Percentiles rank a stretch among this genome's conserved stretches.
Evolutionary conservation across 2,888 invertebrate species (phyloP).

Genomic region (Ennomos quercinarius): DNA sequence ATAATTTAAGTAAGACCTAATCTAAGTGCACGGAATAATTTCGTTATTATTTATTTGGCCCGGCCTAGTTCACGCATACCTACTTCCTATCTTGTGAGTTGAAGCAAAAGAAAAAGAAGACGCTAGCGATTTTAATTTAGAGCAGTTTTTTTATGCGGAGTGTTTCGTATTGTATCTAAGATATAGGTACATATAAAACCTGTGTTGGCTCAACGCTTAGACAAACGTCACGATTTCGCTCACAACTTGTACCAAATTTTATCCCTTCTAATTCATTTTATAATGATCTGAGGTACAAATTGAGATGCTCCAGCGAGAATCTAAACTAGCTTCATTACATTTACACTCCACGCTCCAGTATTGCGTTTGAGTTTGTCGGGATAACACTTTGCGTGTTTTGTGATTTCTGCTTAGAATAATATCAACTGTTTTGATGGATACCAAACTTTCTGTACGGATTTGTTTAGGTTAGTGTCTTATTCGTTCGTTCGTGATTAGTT

Average conservation of each 20-base stretch:
- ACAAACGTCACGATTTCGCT: neutral
- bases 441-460: slow-evolving; percentile 12
- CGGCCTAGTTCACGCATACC: too few species aligned
- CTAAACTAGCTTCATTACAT: slow-evolving; percentile 21
- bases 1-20: too few species aligned
- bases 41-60: too few species aligned
- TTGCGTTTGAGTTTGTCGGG: neutral
- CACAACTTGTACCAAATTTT: slow-evolving; percentile 27
- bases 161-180: too few species aligned
- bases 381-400: neutral
- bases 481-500: too few species aligned
- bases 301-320: slow-evolving; percentile 27
- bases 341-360: neutral
- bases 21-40: too few species aligned
- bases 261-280: slow-evolving; percentile 45
- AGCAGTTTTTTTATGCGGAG: too few species aligned
- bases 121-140: too few species aligned
- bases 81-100: too few species aligned
- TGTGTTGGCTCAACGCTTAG: too few species aligned
- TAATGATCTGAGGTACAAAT: slow-evolving; percentile 48
- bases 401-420: neutral
- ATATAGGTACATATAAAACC: too few species aligned
- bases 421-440: slow-evolving; percentile 14
- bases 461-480: slow-evolving; percentile 18
- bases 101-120: too few species aligned